A percentile compares a stretch with the other conserved stretches of the same genome.
phyloP scores from a whole-genome alignment of 2,888 invertebrate species.

The Panopea generosa region DNA sequence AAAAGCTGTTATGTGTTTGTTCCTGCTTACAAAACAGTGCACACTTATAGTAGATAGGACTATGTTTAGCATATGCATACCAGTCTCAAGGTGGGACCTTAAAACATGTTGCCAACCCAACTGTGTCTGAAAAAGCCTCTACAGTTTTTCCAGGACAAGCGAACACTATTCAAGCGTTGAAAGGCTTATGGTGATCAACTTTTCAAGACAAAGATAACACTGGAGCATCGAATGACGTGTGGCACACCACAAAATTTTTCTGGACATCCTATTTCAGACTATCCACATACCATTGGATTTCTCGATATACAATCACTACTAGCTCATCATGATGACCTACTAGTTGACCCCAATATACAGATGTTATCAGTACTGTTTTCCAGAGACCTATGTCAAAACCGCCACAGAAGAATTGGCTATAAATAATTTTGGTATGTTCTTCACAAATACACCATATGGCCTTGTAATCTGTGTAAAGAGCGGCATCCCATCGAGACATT shows the following conservation, averaged over 20 bases:
- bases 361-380: constrained; percentile 18
- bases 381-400: constrained; percentile 17
- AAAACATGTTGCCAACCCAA: constrained; percentile 31
- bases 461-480: constrained; percentile 1
- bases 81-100: constrained; percentile 43
- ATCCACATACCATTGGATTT: constrained; percentile 11
- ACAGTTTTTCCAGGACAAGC: constrained; percentile 38
- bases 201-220: constrained; percentile 32
- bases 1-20: constrained; percentile 22
- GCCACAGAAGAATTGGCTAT: background rate
- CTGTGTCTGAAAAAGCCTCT: constrained; percentile 10
- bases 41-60: constrained; percentile 32
- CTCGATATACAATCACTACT: constrained; percentile 19
- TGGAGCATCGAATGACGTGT: constrained; percentile 23
- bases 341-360: constrained; percentile 11
- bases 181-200: constrained; percentile 34
- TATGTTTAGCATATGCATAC: constrained; percentile 34
- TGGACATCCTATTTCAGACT: constrained; percentile 12
- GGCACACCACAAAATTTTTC: constrained; percentile 11
- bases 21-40: constrained; percentile 9
- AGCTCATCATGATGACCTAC: constrained; percentile 18
- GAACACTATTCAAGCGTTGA: constrained; percentile 34
- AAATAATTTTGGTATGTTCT: too few species aligned
- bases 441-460: too few species aligned
- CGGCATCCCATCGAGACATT: constrained; percentile 4